phyloP scores from a whole-genome alignment of 1,140 invertebrate genomes.

The Lepidurus apus region DNA sequence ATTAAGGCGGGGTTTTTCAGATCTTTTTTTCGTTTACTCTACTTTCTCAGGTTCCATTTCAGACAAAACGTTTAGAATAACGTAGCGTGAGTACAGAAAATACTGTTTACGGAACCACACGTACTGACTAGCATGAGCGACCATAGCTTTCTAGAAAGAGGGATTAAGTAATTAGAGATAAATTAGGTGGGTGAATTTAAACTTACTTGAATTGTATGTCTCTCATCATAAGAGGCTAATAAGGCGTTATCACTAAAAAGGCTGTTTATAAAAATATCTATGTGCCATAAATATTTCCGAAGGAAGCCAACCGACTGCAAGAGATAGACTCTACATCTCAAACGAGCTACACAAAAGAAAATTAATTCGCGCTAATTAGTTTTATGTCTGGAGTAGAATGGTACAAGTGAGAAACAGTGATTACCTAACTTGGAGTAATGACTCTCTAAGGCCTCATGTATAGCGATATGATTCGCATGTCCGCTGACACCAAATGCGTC shows the following conservation, averaged over 20 bases:
- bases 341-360: slow-evolving; percentile 44
- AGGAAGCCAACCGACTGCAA: slow-evolving; percentile 76
- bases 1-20: background rate
- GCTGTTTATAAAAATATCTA: slow-evolving; percentile 75
- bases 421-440: slow-evolving; percentile 28
- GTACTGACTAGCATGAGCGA: slow-evolving; percentile 76
- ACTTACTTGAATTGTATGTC: slow-evolving; percentile 40
- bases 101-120: slow-evolving; percentile 89
- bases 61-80: slow-evolving; percentile 74
- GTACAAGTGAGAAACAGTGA: background rate
- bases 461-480: slow-evolving; percentile 80
- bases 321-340: slow-evolving; percentile 72
- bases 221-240: slow-evolving; percentile 45
- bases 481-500: slow-evolving; percentile 82
- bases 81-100: slow-evolving; percentile 82
- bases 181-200: slow-evolving; percentile 43
- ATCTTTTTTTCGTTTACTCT: background rate
- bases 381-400: background rate
- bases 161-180: slow-evolving; percentile 35
- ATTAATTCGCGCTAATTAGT: background rate
- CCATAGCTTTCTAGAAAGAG: slow-evolving; percentile 64
- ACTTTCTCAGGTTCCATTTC: background rate
- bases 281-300: slow-evolving; percentile 76
- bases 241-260: slow-evolving; percentile 68
- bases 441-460: slow-evolving; percentile 57